These are phyloP conservation scores for Endotricha flammealis DNA, from an alignment of 2,888 invertebrate species.

Conservation along the genomic window DNA sequence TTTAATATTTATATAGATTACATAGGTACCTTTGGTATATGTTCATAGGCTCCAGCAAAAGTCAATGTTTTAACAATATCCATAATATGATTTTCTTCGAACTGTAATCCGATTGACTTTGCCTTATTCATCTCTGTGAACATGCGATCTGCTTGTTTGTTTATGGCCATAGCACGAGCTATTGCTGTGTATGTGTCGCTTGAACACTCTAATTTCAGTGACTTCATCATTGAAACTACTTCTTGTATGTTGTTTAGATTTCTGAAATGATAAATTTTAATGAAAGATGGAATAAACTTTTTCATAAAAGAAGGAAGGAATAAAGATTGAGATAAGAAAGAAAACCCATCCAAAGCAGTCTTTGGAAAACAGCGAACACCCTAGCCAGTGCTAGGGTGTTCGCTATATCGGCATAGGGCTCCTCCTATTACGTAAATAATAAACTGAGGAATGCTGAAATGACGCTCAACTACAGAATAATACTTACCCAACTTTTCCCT, in stretches of 20 bases:
- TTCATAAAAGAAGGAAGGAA: no score
- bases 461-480: not conserved
- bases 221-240: slow-evolving; percentile 77
- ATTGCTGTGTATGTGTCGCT: slow-evolving; percentile 70
- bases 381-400: no score
- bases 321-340: no score
- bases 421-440: no score
- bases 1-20: no score
- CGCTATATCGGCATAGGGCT: no score
- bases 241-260: slow-evolving; percentile 59
- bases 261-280: slow-evolving; percentile 36
- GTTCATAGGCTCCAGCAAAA: slow-evolving; percentile 30
- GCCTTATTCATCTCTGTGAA: slow-evolving; percentile 51
- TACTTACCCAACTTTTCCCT: slow-evolving; percentile 74
- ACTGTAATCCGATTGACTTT: slow-evolving; percentile 36
- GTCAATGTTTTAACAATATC: slow-evolving; percentile 65
- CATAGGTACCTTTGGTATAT: slow-evolving; percentile 45
- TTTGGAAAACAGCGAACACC: no score
- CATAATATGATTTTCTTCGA: slow-evolving; percentile 66
- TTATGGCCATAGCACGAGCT: slow-evolving; percentile 69
- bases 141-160: slow-evolving; percentile 47
- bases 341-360: no score
- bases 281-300: no score
- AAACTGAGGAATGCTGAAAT: no score
- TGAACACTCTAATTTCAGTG: slow-evolving; percentile 67